These are phyloP conservation scores for Chiridota heheva DNA, from an alignment of 35 echinoderm and acorn worm species.

Conservation along the genomic window DNA sequence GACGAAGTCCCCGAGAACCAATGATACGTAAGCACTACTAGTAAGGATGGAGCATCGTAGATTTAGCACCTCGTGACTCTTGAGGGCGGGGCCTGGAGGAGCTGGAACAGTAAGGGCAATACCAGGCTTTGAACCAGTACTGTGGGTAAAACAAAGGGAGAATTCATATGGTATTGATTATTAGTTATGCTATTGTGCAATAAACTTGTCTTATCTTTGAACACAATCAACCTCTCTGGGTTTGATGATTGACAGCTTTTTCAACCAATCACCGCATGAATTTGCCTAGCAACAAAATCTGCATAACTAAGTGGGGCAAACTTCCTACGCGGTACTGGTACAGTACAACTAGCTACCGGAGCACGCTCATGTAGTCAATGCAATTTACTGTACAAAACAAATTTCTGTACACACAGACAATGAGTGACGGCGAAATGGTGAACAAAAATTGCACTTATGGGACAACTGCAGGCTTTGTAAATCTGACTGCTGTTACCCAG, in stretches of 20 bases:
- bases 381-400: too few species aligned
- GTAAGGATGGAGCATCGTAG: conserved; percentile 87
- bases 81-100: conserved; percentile 69
- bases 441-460: too few species aligned
- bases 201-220: conserved; percentile 1
- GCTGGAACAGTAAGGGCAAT: conserved; percentile 27
- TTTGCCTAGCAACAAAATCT: too few species aligned
- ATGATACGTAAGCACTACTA: conserved; percentile 77
- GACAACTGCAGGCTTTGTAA: too few species aligned
- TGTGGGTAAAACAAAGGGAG: conserved; percentile 12
- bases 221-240: not conserved
- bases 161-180: not conserved
- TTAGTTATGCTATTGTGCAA: not conserved
- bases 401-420: too few species aligned
- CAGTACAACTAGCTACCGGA: too few species aligned
- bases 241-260: not conserved
- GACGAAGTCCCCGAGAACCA: conserved; percentile 75
- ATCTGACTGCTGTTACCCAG: too few species aligned
- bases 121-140: conserved; percentile 18
- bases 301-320: too few species aligned
- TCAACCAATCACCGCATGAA: not conserved
- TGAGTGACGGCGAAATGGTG: too few species aligned
- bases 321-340: too few species aligned
- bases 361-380: too few species aligned
- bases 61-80: conserved; percentile 63